phyloP scores from a whole-genome alignment of 1,140 invertebrate genomes.

The Tribolium castaneum region DNA sequence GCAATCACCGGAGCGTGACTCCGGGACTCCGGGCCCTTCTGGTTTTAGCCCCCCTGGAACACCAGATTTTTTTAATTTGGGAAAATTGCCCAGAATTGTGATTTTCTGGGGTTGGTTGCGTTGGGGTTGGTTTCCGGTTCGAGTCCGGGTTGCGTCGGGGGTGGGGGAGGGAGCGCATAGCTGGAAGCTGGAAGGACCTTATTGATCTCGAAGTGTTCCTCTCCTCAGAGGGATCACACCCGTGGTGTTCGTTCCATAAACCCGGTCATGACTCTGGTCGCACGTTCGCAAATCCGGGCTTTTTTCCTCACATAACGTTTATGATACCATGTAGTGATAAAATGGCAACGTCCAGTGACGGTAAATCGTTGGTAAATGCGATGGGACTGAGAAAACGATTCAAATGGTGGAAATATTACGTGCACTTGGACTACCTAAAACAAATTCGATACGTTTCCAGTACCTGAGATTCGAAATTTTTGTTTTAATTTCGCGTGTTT shows the following conservation, averaged over 20 bases:
- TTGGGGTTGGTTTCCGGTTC: conserved; percentile 3
- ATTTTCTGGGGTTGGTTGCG: background rate
- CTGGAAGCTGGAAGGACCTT: conserved; percentile 57
- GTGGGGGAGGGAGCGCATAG: conserved; percentile 47
- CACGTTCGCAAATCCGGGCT: background rate
- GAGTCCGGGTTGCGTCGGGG: conserved; percentile 20
- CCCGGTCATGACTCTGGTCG: conserved; percentile 13
- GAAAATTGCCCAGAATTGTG: background rate
- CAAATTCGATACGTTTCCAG: conserved; percentile 46
- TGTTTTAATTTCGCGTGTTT: conserved; percentile 19
- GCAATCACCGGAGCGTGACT: background rate
- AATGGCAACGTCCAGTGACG: conserved; percentile 56
- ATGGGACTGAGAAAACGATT: conserved; percentile 57
- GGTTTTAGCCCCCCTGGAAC: no score
- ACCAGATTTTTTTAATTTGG: background rate
- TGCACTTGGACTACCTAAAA: conserved; percentile 53
- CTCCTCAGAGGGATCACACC: conserved; percentile 52
- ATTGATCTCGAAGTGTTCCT: conserved; percentile 57
- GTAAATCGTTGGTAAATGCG: conserved; percentile 44
- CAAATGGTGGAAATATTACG: conserved; percentile 58
- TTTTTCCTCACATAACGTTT: conserved; percentile 1
- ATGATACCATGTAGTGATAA: conserved; percentile 12
- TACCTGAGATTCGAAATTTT: conserved; percentile 46
- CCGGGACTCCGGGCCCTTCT: no score
- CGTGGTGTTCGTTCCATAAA: conserved; percentile 40